Evolutionary conservation across 2,797 vertebrate genomes (phyloP).

Genomic region (Allobates femoralis): DNA sequence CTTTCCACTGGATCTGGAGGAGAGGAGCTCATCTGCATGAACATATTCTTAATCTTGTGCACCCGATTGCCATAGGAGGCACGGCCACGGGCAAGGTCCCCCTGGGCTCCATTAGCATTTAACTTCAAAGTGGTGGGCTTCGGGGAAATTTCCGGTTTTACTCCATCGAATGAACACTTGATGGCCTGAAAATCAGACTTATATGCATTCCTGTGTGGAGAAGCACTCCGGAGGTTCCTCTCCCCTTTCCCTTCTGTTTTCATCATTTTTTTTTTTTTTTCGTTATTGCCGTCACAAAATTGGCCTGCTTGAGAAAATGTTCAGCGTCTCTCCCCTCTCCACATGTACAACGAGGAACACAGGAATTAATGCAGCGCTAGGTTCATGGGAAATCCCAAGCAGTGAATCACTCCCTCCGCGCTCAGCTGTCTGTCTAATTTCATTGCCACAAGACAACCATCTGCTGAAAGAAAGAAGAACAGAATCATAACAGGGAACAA

Average conservation of each 20-base stretch:
- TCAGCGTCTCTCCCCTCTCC: conserved; percentile 7
- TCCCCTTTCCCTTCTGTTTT: conserved; percentile 90
- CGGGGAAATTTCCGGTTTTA: conserved; percentile 84
- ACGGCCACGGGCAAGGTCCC: conserved; percentile 72
- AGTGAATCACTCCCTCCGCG: conserved; percentile 56
- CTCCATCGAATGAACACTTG: conserved; percentile 90
- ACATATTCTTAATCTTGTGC: conserved; percentile 94
- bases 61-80: conserved; percentile 86
- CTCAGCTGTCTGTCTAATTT: conserved; percentile 51
- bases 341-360: conserved; percentile 41
- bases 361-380: conserved; percentile 33
- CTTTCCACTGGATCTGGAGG: conserved; percentile 79
- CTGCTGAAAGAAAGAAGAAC: conserved; percentile 64
- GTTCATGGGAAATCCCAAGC: conserved; percentile 42
- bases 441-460: conserved; percentile 66
- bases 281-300: background rate
- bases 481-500: conserved; percentile 13
- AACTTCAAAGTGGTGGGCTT: conserved; percentile 81
- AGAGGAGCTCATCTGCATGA: conserved; percentile 87
- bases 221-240: conserved; percentile 88
- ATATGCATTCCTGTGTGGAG: conserved; percentile 92
- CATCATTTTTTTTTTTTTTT: conserved; percentile 82
- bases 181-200: conserved; percentile 93
- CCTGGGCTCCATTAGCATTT: conserved; percentile 72
- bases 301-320: conserved; percentile 12